Evolutionary conservation across 2,113 vertebrate species (phyloP).

Genomic region (Ellobius talpinus): DNA sequence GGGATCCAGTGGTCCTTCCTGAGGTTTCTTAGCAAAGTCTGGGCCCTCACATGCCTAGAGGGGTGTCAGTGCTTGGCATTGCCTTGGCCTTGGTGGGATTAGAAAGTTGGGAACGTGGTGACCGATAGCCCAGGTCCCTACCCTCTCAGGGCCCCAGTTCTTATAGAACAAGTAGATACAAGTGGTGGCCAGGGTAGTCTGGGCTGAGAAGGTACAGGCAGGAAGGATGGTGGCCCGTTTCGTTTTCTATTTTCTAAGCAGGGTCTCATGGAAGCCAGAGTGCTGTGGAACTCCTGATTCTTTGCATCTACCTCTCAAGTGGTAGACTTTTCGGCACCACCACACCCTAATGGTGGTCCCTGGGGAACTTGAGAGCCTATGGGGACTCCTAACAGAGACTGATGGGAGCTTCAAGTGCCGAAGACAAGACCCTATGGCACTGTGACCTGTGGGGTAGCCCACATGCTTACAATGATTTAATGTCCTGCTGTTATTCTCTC

Average conservation of each 20-base stretch:
- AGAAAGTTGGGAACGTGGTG: neutral
- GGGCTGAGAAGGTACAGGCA: neutral
- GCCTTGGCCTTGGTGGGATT: neutral
- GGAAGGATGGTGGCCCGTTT: neutral
- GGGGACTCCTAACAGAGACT: neutral
- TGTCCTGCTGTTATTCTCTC: neutral
- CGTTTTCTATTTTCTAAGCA: neutral
- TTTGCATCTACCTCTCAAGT: neutral
- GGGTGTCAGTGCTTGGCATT: neutral
- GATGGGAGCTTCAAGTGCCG: neutral
- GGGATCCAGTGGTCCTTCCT: neutral
- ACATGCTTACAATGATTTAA: neutral
- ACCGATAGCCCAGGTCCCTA: neutral
- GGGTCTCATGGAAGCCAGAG: neutral
- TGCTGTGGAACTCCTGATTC: too few relatives aligned
- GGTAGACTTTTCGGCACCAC: neutral
- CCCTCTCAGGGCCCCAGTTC: neutral
- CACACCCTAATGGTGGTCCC: neutral
- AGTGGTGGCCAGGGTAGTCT: neutral
- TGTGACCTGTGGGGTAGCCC: neutral
- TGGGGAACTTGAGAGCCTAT: neutral
- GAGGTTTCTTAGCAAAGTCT: neutral
- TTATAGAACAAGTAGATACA: neutral
- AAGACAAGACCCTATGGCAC: neutral
- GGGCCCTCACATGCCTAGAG: too few relatives aligned